Evolutionary conservation across 2,888 invertebrate species (phyloP).

Genomic region (Panopea generosa): DNA sequence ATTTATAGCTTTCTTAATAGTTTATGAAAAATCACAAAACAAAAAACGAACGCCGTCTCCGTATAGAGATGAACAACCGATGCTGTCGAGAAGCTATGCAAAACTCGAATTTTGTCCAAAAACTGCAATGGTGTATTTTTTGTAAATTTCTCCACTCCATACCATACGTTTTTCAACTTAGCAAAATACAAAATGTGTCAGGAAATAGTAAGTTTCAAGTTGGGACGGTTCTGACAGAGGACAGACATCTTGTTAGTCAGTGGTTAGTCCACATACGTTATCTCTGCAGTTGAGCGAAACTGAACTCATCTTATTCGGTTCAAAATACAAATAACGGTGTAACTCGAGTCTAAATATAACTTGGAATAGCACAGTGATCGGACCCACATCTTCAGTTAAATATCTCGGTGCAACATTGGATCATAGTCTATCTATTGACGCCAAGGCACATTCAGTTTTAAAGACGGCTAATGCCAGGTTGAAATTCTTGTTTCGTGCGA

Average conservation of each 20-base stretch:
- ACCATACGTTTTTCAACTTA: too few species aligned
- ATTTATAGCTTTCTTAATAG: too few species aligned
- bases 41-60: too few species aligned
- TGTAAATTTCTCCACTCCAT: too few species aligned
- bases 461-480: not conserved
- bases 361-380: slow-evolving; percentile 1
- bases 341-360: not conserved
- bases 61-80: too few species aligned
- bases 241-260: slow-evolving; percentile 5
- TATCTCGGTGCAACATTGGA: slow-evolving; percentile 2
- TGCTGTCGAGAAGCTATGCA: too few species aligned
- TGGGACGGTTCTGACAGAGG: not conserved
- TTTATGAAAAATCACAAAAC: too few species aligned
- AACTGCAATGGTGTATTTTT: too few species aligned
- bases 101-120: too few species aligned
- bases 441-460: not conserved
- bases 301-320: slow-evolving; percentile 6
- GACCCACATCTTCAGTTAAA: not conserved
- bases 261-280: slow-evolving; percentile 1
- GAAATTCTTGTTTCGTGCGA: too few species aligned
- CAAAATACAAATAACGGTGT: not conserved
- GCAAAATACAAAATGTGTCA: too few species aligned
- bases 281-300: slow-evolving; percentile 1
- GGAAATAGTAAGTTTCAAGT: not conserved
- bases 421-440: not conserved